Evolutionary conservation across 2,888 invertebrate genomes (phyloP).

Genomic region (Archips xylosteana): DNA sequence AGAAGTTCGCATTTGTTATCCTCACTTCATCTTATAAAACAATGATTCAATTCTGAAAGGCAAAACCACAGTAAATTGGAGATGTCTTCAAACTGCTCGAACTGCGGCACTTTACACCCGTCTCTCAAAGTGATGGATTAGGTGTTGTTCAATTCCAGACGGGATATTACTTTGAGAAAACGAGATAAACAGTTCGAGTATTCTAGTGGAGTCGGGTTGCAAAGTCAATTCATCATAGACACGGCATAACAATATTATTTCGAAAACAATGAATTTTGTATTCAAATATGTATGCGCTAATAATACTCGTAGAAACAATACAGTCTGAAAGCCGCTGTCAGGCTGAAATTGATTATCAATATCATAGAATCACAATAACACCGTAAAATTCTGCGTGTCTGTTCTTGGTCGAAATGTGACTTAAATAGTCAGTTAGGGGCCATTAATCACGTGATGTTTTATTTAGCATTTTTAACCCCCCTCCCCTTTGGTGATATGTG

Average conservation of each 20-base stretch:
- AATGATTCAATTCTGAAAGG: background rate
- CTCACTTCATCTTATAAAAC: background rate
- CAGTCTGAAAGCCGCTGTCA: too few species aligned
- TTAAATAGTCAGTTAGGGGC: too few species aligned
- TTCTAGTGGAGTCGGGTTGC: background rate
- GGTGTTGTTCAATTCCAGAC: constrained; percentile 32
- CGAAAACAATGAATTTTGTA: background rate
- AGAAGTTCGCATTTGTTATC: background rate
- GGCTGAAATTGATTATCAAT: too few species aligned
- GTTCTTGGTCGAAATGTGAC: too few species aligned
- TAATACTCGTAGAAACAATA: too few species aligned
- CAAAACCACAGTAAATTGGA: constrained; percentile 15
- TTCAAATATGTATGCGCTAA: too few species aligned
- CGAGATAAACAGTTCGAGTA: background rate
- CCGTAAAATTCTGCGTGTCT: too few species aligned
- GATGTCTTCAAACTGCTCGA: constrained; percentile 8
- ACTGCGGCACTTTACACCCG: constrained; percentile 17
- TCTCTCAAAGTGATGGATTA: constrained; percentile 25
- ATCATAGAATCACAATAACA: too few species aligned
- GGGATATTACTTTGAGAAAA: constrained; percentile 24
- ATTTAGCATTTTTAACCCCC: too few species aligned
- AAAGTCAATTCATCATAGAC: background rate
- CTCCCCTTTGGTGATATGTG: too few species aligned
- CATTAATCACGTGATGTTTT: too few species aligned
- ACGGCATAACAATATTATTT: background rate